Base-by-base conservation (phyloP, 2,888 invertebrate species). In the Chaetogeoica ovagalla region DNA sequence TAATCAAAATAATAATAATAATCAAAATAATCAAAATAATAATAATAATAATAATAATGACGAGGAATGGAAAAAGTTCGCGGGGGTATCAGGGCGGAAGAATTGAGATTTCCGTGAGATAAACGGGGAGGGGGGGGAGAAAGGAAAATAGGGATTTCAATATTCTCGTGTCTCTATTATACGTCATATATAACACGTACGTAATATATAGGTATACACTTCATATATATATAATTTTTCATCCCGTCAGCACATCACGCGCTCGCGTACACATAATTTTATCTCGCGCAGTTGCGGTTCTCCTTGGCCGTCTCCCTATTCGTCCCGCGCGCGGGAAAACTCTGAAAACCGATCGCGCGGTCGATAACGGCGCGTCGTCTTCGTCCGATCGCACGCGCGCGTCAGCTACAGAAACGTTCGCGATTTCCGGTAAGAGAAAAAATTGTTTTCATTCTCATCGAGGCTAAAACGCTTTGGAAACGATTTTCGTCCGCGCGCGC, bases 101-200 rank as follows among this genome's bases (percentile, higher is more conserved):
- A 79, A 62, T 60, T 37, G 70, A 79, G 77, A 62, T 79, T 79
- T 79, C 62, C 77, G 77, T 79, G 77, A 70, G 77, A 79, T 79
- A 79, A 79, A 70, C 77, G 69, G 52, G 70, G 70, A 79, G 70
- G 23, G 63, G 39, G 37, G 63, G 17, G 19, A 39, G 70, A 70
- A 70, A 52, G 55, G 59, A 30, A 4, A 30, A 30, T 30, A 59
- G 63, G 23, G 70, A 63, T 79, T 77, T 79, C 77, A 79, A 79
- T 70, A 63, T 62, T 57, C 70, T 57, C 70, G 59, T 70, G 13
- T 48, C 48, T 11, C 8, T 30, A 30, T 30, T 30, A 30, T 30
- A 30, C 4, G 30, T 30, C 30, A 30, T 30, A 30, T 48, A 48
- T 11, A 48, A 48, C 48, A 48, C 48, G 48, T 13, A 15, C 13